phyloP scores from a whole-genome alignment of 2,797 vertebrate species.

The Percopsis omiscomaycus region DNA sequence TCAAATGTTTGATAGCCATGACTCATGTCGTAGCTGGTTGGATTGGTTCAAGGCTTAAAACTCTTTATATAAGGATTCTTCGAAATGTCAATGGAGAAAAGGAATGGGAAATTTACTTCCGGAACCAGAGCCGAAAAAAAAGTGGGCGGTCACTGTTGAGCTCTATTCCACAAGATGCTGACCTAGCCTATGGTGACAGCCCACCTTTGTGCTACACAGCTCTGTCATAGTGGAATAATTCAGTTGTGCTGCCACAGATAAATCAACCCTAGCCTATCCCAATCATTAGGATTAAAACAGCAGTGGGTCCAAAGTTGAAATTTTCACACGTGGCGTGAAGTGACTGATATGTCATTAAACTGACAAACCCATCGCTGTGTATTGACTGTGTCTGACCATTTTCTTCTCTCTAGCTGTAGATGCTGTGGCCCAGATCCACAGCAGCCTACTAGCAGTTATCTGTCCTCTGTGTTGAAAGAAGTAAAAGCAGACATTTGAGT shows the following conservation, averaged over 20 bases:
- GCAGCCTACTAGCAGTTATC: neutral
- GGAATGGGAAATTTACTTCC: no score
- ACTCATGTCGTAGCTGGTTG: no score
- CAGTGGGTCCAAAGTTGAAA: slow-evolving; percentile 2
- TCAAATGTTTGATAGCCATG: no score
- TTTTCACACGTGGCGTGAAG: slow-evolving; percentile 17
- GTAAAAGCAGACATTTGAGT: slow-evolving; percentile 8
- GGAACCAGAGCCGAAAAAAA: no score
- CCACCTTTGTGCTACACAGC: slow-evolving; percentile 52
- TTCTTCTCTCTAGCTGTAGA: neutral
- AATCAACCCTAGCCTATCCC: slow-evolving; percentile 7
- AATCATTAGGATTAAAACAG: no score
- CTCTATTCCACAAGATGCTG: slow-evolving; percentile 56
- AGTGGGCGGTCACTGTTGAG: no score
- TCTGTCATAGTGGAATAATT: slow-evolving; percentile 50
- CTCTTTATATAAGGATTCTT: no score
- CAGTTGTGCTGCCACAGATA: slow-evolving; percentile 24
- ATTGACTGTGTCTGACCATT: no score
- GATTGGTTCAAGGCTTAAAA: no score
- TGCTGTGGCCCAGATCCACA: neutral
- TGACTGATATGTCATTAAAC: slow-evolving; percentile 32
- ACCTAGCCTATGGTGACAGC: slow-evolving; percentile 60
- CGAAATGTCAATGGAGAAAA: no score
- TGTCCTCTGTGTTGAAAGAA: neutral
- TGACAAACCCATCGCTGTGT: neutral